Conservation (phyloP, 1,140 invertebrate species). For the Nasonia giraulti region DNA sequence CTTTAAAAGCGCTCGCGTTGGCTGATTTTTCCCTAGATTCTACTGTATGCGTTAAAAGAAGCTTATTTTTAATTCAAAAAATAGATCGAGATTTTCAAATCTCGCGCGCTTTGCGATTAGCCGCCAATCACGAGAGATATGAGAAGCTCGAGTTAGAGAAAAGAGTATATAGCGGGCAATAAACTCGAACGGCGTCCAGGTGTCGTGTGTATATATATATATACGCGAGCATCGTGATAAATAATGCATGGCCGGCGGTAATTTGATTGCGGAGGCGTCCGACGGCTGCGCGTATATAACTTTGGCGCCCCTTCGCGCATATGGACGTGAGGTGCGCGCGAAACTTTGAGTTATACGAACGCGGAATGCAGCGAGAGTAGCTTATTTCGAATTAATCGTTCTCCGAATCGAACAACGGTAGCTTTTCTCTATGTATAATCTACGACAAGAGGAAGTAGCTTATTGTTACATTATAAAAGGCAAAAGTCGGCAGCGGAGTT, state of each 20-base stretch:
- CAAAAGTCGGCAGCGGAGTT: background rate
- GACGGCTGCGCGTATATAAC: background rate
- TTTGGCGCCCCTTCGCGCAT: background rate
- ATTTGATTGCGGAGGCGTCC: constrained; percentile 1
- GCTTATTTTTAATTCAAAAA: background rate
- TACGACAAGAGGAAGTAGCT: too few relatives aligned
- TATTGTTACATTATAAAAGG: too few relatives aligned
- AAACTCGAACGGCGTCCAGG: background rate
- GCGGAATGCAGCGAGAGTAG: background rate
- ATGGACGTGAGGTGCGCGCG: constrained; percentile 7
- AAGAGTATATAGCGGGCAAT: background rate
- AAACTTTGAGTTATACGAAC: background rate
- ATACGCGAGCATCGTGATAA: background rate
- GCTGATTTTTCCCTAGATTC: background rate
- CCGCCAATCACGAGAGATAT: background rate
- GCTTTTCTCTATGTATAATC: too few relatives aligned
- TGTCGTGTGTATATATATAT: background rate
- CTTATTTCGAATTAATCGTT: too few relatives aligned
- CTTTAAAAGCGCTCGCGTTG: background rate
- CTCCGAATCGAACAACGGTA: too few relatives aligned
- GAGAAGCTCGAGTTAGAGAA: background rate
- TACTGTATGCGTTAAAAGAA: background rate
- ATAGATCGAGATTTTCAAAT: too few relatives aligned
- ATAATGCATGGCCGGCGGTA: background rate
- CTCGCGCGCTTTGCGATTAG: too few relatives aligned